Conservation (phyloP, 2,113 vertebrate genomes). For the Sinocyclocheilus anophthalmus region DNA sequence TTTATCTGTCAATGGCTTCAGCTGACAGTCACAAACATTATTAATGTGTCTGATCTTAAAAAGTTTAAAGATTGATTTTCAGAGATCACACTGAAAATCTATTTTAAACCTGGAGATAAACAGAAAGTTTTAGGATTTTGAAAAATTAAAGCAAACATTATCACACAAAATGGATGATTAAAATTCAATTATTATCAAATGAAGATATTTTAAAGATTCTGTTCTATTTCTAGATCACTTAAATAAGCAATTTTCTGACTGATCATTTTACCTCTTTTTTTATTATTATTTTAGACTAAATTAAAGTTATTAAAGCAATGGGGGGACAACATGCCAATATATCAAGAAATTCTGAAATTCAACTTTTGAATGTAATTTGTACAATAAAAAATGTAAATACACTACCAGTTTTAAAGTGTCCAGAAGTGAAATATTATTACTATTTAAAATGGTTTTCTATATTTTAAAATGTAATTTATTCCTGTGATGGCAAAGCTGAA, state of each 20-base stretch:
- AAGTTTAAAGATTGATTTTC: not conserved
- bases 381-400: no score
- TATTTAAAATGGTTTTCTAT: no score
- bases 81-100: constrained; percentile 29
- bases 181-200: not conserved
- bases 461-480: no score
- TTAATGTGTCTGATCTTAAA: constrained; percentile 38
- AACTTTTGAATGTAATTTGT: not conserved
- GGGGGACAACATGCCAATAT: not conserved
- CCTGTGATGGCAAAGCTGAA: no score
- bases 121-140: not conserved
- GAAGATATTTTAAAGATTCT: not conserved
- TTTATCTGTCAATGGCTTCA: constrained; percentile 57
- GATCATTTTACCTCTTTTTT: not conserved
- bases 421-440: no score
- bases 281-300: not conserved
- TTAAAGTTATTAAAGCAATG: not conserved
- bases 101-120: not conserved
- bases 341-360: not conserved
- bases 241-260: not conserved
- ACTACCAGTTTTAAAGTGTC: no score
- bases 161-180: not conserved
- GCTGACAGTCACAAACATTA: constrained; percentile 39
- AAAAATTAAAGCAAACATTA: not conserved
- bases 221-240: not conserved